phyloP scores from a whole-genome alignment of 2,888 invertebrate genomes.

The Rhagonycha fulva region DNA sequence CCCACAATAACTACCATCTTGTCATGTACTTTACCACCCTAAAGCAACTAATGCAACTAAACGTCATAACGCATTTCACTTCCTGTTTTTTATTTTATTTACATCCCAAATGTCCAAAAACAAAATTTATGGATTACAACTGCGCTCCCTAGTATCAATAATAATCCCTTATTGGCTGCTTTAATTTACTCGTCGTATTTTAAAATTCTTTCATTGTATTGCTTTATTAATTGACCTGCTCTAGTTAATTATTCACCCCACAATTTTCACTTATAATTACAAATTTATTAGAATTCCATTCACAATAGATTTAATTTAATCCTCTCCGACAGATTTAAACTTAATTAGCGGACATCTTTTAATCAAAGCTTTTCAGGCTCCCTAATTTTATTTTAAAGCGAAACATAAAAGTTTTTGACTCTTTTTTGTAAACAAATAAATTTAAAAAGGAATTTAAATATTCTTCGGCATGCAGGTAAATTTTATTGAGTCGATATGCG shows the following conservation, averaged over 20 bases:
- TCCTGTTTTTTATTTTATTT: background rate
- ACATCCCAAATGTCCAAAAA: background rate
- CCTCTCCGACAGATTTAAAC: slow-evolving; percentile 10
- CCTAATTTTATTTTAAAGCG: background rate
- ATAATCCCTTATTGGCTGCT: background rate
- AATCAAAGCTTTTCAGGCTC: background rate
- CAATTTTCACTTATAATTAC: slow-evolving; percentile 1
- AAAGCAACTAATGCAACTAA: too few relatives aligned
- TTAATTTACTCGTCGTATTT: background rate
- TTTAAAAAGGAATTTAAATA: background rate
- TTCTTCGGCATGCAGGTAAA: background rate
- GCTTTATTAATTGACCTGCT: background rate
- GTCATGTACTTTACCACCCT: too few relatives aligned
- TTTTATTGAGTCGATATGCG: background rate
- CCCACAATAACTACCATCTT: too few relatives aligned
- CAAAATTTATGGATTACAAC: background rate
- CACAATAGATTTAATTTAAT: slow-evolving; percentile 11
- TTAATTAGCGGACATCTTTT: slow-evolving; percentile 14
- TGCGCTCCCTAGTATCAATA: background rate
- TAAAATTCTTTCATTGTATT: background rate
- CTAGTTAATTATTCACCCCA: slow-evolving; percentile 1
- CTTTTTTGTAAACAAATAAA: background rate
- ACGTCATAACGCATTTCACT: too few relatives aligned
- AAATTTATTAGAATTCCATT: slow-evolving; percentile 15
- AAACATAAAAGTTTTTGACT: background rate